phyloP scores from a whole-genome alignment of 2,888 invertebrate species.

The Mayetiola destructor region DNA sequence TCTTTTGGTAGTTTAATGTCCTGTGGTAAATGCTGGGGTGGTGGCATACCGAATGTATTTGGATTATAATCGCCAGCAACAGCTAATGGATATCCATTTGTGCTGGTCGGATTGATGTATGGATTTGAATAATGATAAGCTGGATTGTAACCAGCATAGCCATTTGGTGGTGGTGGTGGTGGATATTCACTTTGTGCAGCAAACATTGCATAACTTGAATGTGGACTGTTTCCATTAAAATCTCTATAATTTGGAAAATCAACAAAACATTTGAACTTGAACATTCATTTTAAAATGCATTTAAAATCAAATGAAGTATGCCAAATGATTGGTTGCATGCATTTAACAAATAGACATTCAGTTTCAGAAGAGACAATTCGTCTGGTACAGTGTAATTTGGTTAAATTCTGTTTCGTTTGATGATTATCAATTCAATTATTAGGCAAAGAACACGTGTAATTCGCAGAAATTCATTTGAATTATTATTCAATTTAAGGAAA shows the following conservation, averaged over 20 bases:
- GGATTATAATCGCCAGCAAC: slow-evolving; percentile 47
- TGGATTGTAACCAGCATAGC: slow-evolving; percentile 45
- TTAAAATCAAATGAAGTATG: too few species aligned
- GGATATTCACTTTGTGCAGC: slow-evolving; percentile 36
- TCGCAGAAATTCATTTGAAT: too few species aligned
- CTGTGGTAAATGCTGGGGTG: slow-evolving; percentile 50
- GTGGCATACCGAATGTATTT: slow-evolving; percentile 59
- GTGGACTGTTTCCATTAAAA: slow-evolving; percentile 67
- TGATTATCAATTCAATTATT: slow-evolving; percentile 10
- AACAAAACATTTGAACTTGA: too few species aligned
- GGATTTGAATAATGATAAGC: slow-evolving; percentile 29
- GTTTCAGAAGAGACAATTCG: neutral
- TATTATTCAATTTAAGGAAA: neutral
- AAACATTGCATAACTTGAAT: slow-evolving; percentile 58
- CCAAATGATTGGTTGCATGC: slow-evolving; percentile 1
- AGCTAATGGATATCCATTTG: slow-evolving; percentile 41
- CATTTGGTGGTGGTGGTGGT: slow-evolving; percentile 55
- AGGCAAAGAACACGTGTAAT: too few species aligned
- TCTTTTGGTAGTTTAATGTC: slow-evolving; percentile 44
- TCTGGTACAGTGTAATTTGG: slow-evolving; percentile 4
- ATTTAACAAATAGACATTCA: neutral
- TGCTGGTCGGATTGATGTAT: slow-evolving; percentile 19
- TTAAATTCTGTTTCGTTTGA: slow-evolving; percentile 7
- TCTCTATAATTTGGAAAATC: slow-evolving; percentile 70
- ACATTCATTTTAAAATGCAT: too few species aligned